Evolutionary conservation across 2,113 vertebrate species (phyloP).

Genomic region (Pogonocichla stellata): DNA sequence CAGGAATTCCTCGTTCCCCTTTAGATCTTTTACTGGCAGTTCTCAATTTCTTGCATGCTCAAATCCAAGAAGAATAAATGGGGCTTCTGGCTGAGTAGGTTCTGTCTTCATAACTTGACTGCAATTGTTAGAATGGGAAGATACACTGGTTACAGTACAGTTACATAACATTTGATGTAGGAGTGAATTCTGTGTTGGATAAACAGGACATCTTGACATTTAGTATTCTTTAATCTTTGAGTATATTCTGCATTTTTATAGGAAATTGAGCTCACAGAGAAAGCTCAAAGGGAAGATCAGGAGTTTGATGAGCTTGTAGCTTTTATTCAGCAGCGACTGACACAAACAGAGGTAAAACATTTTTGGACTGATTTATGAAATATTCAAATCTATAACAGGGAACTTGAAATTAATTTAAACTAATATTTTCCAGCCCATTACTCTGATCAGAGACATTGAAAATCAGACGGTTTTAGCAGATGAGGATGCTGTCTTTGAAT

Average conservation of each 20-base stretch:
- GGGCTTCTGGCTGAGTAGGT: not conserved
- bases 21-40: not conserved
- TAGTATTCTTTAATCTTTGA: not conserved
- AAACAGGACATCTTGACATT: not conserved
- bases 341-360: constrained; percentile 88
- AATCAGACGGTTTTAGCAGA: constrained; percentile 83
- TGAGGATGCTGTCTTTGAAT: constrained; percentile 87
- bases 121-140: not conserved
- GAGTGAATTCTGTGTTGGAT: not conserved
- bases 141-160: not conserved
- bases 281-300: constrained; percentile 83
- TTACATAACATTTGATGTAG: not conserved
- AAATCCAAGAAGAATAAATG: not conserved
- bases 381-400: not conserved
- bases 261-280: constrained; percentile 85
- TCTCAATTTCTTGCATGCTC: not conserved
- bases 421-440: constrained; percentile 85
- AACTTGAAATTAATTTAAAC: constrained; percentile 19
- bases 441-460: constrained; percentile 88
- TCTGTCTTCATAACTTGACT: not conserved
- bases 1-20: not conserved
- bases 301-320: constrained; percentile 88
- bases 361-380: not conserved
- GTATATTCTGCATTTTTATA: constrained; percentile 55
- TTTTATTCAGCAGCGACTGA: constrained; percentile 94